Evolutionary conservation across 2,888 invertebrate genomes (phyloP).

Genomic region (Flexamia atlantica): DNA sequence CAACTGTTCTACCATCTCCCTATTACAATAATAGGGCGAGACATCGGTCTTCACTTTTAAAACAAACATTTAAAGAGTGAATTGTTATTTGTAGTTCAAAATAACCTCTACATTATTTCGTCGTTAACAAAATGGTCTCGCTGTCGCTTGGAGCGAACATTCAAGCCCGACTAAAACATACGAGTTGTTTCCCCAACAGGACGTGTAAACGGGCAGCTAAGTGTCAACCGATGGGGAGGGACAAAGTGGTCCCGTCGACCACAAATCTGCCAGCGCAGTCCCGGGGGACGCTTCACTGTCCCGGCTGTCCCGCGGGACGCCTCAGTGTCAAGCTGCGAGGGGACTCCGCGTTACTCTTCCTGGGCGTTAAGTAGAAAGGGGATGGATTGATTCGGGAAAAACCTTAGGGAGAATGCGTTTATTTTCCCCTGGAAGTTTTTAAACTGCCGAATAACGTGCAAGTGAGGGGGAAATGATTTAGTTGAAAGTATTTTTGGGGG

Average conservation of each 20-base stretch:
- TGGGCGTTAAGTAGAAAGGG: not conserved
- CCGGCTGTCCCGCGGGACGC: not conserved
- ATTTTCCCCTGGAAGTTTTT: not conserved
- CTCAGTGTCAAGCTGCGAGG: not conserved
- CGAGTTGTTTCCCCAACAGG: slow-evolving; percentile 7
- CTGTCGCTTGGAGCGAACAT: not conserved
- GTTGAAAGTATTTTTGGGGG: no score
- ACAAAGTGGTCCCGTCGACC: slow-evolving; percentile 25
- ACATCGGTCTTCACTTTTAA: no score
- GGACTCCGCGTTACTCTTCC: slow-evolving; percentile 2
- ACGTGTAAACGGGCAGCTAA: slow-evolving; percentile 38
- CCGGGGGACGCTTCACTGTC: slow-evolving; percentile 1
- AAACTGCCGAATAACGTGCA: not conserved
- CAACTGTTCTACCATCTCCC: no score
- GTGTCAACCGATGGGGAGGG: slow-evolving; percentile 28
- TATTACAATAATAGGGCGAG: no score
- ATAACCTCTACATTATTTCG: no score
- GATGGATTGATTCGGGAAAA: slow-evolving; percentile 4
- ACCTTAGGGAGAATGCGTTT: not conserved
- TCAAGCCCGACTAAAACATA: not conserved
- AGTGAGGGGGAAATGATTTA: no score
- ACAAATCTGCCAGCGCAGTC: slow-evolving; percentile 33
- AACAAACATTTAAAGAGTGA: no score
- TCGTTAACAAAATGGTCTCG: not conserved
- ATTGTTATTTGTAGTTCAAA: no score